A percentile compares a stretch with the other conserved stretches of the same genome.
Conservation (phyloP, 2,888 invertebrate genomes). For the Julus scandinavius region DNA sequence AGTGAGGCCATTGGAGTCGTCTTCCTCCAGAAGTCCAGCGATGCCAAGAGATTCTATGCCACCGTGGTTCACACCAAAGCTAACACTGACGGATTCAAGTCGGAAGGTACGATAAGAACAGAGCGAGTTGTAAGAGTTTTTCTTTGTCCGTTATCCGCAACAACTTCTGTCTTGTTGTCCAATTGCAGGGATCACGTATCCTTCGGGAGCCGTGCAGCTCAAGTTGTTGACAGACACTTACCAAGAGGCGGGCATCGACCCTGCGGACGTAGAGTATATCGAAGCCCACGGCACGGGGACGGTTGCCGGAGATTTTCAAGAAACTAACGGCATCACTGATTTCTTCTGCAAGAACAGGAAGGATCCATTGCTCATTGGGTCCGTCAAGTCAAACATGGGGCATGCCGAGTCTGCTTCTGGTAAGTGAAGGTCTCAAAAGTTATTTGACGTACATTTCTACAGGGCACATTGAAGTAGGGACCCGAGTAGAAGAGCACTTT, state of each 20-base stretch:
- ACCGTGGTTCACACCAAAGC: slow-evolving; percentile 86
- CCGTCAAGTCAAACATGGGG: slow-evolving; percentile 99
- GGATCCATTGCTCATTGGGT: slow-evolving; percentile 87
- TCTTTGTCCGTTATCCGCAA: background rate
- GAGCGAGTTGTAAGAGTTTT: background rate
- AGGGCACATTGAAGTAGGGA: too few relatives aligned
- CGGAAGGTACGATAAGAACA: slow-evolving; percentile 74
- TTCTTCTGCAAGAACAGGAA: slow-evolving; percentile 86
- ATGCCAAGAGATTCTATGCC: slow-evolving; percentile 84
- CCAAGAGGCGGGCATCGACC: slow-evolving; percentile 82
- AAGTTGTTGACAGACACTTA: slow-evolving; percentile 79
- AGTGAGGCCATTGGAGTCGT: slow-evolving; percentile 88
- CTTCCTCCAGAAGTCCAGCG: slow-evolving; percentile 81
- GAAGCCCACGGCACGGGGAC: slow-evolving; percentile 99
- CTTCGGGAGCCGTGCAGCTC: slow-evolving; percentile 75
- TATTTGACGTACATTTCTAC: too few relatives aligned
- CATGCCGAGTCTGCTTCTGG: slow-evolving; percentile 93
- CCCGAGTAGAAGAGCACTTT: too few relatives aligned
- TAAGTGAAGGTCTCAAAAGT: slow-evolving; percentile 57
- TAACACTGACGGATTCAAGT: slow-evolving; percentile 93
- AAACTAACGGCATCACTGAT: slow-evolving; percentile 93
- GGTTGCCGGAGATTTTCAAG: slow-evolving; percentile 97
- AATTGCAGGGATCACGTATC: slow-evolving; percentile 69
- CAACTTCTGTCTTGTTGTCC: background rate
- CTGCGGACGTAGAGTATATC: slow-evolving; percentile 85